Evolutionary conservation across 2,797 vertebrate genomes (phyloP).

Genomic region (Artibeus lituratus): DNA sequence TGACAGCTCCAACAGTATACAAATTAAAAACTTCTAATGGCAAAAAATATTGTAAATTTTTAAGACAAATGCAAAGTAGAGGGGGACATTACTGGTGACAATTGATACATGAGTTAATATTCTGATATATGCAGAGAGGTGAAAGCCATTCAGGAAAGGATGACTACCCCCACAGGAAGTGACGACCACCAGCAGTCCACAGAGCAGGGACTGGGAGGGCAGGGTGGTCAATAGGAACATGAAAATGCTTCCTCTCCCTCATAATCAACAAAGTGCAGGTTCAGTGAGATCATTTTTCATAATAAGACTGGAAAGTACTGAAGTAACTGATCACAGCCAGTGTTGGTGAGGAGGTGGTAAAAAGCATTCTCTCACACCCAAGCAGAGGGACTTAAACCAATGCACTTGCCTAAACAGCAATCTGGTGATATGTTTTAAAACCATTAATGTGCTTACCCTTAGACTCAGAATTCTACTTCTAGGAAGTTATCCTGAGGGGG

Average conservation of each 20-base stretch:
- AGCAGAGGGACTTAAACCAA: neutral
- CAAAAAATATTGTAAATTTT: neutral
- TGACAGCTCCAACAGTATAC: neutral
- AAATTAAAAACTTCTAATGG: neutral
- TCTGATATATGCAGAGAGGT: neutral
- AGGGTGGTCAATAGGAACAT: neutral
- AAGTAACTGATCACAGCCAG: neutral
- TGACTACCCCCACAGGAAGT: neutral
- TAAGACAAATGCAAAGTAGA: neutral
- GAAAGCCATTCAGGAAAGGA: neutral
- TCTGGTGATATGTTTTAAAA: neutral
- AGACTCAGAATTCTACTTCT: conserved; percentile 23
- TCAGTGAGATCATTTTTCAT: neutral
- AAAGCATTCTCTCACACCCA: neutral
- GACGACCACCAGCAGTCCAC: neutral
- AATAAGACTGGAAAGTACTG: neutral
- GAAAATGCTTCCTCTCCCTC: neutral
- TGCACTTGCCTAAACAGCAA: neutral
- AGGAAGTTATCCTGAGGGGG: neutral
- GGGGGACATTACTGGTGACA: neutral
- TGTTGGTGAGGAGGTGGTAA: neutral
- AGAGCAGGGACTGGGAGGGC: neutral
- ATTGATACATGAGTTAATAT: neutral
- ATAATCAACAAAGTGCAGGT: neutral
- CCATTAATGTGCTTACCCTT: neutral